A percentile compares a stretch with the other conserved stretches of the same genome.
phyloP scores from a whole-genome alignment of 2,113 vertebrate genomes.

The Notechis scutatus region DNA sequence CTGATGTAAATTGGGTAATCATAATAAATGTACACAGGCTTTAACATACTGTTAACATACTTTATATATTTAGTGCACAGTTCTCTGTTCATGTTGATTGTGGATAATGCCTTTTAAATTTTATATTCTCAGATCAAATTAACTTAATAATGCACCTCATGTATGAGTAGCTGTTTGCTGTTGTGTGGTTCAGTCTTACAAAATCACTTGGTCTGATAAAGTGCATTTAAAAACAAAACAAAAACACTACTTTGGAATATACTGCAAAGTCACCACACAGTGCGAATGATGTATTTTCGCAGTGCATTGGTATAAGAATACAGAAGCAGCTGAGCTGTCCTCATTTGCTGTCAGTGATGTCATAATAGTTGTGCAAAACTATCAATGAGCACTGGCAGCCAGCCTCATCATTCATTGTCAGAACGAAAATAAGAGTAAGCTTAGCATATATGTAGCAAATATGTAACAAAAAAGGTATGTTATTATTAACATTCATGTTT shows the following conservation, averaged over 20 bases:
- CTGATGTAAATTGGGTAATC: background rate
- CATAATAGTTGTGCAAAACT: background rate
- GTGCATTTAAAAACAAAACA: background rate
- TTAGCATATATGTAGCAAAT: background rate
- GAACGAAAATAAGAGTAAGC: background rate
- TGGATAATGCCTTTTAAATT: background rate
- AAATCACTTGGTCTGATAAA: background rate
- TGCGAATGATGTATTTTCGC: background rate
- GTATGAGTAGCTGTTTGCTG: conserved; percentile 14
- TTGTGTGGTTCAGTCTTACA: background rate
- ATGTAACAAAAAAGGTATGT: background rate
- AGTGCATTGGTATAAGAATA: background rate
- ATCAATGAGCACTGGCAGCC: conserved; percentile 4
- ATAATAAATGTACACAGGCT: background rate
- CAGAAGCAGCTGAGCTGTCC: background rate
- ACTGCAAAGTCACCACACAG: background rate
- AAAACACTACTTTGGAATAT: background rate
- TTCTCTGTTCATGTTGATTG: background rate
- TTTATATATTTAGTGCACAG: background rate
- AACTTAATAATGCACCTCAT: background rate
- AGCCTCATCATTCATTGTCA: background rate
- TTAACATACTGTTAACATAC: conserved; percentile 9
- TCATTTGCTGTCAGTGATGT: conserved; percentile 29
- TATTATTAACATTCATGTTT: background rate
- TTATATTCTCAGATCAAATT: background rate